Percentiles rank a stretch among this genome's conserved stretches.
Conservation (phyloP, 2,888 invertebrate species). For the Rhabditophanes sp. region DNA sequence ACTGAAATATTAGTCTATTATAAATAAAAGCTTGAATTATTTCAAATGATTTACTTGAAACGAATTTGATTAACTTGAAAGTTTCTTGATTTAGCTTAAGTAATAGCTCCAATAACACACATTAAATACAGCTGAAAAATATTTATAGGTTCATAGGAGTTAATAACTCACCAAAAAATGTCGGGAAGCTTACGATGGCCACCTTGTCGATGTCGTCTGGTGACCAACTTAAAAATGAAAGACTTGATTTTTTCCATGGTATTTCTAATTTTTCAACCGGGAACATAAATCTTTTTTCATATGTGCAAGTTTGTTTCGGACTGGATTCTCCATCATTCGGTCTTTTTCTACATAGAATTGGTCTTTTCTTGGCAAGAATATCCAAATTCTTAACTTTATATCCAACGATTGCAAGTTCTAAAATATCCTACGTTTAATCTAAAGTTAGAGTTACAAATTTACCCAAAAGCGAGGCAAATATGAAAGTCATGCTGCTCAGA, state of each 20-base stretch:
- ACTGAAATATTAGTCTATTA: too few species aligned
- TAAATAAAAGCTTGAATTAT: too few species aligned
- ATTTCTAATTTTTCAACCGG: conserved; percentile 16
- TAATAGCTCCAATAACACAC: too few species aligned
- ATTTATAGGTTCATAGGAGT: too few species aligned
- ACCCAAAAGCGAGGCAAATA: conserved; percentile 23
- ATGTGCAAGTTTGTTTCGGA: conserved; percentile 26
- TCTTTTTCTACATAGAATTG: conserved; percentile 4
- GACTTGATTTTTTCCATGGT: conserved; percentile 10
- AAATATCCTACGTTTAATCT: neutral
- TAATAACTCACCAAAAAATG: too few species aligned
- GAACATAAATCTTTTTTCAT: conserved; percentile 36
- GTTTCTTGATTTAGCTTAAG: too few species aligned
- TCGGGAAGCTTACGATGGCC: conserved; percentile 36
- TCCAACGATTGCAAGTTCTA: conserved; percentile 42
- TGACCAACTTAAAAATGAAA: conserved; percentile 16
- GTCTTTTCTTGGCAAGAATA: conserved; percentile 19
- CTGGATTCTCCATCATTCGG: conserved; percentile 4
- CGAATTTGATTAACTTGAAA: too few species aligned
- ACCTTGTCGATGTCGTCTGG: conserved; percentile 35
- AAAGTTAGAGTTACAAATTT: neutral
- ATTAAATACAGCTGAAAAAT: too few species aligned
- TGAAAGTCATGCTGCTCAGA: conserved; percentile 39
- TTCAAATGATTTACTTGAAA: too few species aligned
- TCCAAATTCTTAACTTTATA: conserved; percentile 35